phyloP scores from a whole-genome alignment of 2,888 invertebrate genomes.

The Sclerodermus sp. region DNA sequence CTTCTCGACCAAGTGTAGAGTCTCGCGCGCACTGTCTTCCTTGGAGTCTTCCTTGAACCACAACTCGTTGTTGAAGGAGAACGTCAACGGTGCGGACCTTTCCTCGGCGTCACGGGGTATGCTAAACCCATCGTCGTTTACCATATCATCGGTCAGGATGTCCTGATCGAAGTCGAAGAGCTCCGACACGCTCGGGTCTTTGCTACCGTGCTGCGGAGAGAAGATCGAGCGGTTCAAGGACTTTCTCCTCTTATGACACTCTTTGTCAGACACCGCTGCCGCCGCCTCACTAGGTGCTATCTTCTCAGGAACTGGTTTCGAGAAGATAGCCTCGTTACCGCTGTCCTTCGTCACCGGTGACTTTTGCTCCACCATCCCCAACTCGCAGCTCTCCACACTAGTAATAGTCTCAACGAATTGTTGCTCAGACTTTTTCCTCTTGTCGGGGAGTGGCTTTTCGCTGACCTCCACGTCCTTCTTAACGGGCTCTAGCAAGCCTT shows the following conservation, averaged over 20 bases:
- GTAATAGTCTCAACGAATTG: no score
- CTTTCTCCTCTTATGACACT: conserved; percentile 42
- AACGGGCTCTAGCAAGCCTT: neutral
- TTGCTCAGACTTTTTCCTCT: neutral
- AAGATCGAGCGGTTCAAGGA: conserved; percentile 67
- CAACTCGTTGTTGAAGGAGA: conserved; percentile 68
- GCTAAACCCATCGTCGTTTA: conserved; percentile 67
- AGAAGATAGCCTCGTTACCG: conserved; percentile 24
- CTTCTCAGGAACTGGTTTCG: conserved; percentile 42
- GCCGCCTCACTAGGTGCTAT: conserved; percentile 19
- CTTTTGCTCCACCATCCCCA: conserved; percentile 7
- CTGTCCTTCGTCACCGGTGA: conserved; percentile 12
- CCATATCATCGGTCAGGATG: conserved; percentile 65
- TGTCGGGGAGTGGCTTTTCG: conserved; percentile 17
- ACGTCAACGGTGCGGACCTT: conserved; percentile 63
- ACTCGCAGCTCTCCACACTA: no score
- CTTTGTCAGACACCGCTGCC: no score
- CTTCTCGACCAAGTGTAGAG: conserved; percentile 81
- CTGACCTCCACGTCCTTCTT: neutral
- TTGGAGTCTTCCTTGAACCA: conserved; percentile 77
- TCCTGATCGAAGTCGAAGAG: conserved; percentile 67
- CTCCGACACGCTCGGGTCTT: conserved; percentile 62
- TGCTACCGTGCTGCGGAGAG: conserved; percentile 69
- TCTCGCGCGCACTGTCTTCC: conserved; percentile 82
- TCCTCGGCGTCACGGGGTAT: conserved; percentile 66